A percentile compares a stretch with the other conserved stretches of the same genome.
These are phyloP conservation scores for Acleris emargana DNA, from an alignment of 2,888 invertebrate genomes.

Conservation along the genomic window DNA sequence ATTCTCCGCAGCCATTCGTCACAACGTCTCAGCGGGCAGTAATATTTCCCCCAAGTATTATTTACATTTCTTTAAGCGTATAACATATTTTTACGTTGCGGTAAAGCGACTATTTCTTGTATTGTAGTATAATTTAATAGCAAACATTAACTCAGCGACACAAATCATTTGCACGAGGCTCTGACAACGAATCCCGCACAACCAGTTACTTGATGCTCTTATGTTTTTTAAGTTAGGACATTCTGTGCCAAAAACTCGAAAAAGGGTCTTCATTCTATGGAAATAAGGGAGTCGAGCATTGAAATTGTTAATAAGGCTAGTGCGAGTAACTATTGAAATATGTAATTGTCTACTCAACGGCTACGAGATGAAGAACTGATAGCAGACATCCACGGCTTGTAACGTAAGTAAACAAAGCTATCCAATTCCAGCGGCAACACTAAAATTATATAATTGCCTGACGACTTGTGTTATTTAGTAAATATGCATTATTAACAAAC, in stretches of 20 bases:
- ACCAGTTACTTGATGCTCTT: slow-evolving; percentile 45
- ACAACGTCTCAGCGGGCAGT: slow-evolving; percentile 8
- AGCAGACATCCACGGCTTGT: slow-evolving; percentile 42
- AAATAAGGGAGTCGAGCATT: slow-evolving; percentile 2
- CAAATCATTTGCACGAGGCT: slow-evolving; percentile 50
- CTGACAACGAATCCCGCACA: slow-evolving; percentile 41
- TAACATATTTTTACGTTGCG: slow-evolving; percentile 45
- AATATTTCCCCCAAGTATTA: slow-evolving; percentile 13
- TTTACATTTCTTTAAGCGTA: slow-evolving; percentile 22
- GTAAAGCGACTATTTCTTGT: slow-evolving; percentile 41
- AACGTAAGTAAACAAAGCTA: slow-evolving; percentile 56
- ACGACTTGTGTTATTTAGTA: slow-evolving; percentile 56
- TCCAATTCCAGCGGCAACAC: slow-evolving; percentile 47
- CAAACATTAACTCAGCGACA: slow-evolving; percentile 44
- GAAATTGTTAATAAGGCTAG: slow-evolving; percentile 42
- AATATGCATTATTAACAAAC: slow-evolving; percentile 42
- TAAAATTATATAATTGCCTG: slow-evolving; percentile 56
- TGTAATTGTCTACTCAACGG: slow-evolving; percentile 29
- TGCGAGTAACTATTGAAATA: slow-evolving; percentile 40
- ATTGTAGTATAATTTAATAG: slow-evolving; percentile 49
- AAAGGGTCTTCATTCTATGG: too few species aligned
- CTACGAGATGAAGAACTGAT: slow-evolving; percentile 9
- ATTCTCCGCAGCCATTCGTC: slow-evolving; percentile 15
- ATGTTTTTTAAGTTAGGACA: slow-evolving; percentile 41
- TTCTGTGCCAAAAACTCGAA: too few species aligned